Conservation (phyloP, 2,113 vertebrate species). For the Vireo altiloquus region DNA sequence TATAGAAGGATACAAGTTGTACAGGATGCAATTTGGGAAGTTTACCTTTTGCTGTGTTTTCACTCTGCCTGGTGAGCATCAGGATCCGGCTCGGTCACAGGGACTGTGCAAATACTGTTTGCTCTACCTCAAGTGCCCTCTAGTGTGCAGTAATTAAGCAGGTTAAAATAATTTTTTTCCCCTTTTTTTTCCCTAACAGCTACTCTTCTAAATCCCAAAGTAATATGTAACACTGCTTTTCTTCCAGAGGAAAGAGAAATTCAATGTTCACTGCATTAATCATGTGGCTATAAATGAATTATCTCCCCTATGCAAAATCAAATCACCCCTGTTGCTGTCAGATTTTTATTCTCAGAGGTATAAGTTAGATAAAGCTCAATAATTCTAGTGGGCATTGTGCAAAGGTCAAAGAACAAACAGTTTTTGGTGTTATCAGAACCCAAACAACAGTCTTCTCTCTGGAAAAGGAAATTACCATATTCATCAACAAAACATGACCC, state of each 20-base stretch:
- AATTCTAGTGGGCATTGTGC: neutral
- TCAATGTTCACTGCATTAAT: neutral
- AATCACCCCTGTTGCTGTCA: neutral
- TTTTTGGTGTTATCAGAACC: neutral
- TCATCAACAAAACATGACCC: neutral
- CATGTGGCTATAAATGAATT: neutral
- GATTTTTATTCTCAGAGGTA: neutral
- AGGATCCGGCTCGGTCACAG: neutral
- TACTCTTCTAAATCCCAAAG: constrained; percentile 4
- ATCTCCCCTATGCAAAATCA: neutral
- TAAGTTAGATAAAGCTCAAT: neutral
- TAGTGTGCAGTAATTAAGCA: constrained; percentile 81
- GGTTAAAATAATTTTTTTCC: constrained; percentile 29
- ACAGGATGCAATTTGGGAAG: neutral
- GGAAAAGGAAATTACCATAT: constrained; percentile 31
- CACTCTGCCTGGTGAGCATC: neutral
- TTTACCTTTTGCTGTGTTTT: neutral
- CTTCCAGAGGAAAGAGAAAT: constrained; percentile 1
- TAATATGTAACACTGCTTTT: neutral
- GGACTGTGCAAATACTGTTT: constrained; percentile 41
- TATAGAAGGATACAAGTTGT: neutral
- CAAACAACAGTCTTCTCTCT: neutral
- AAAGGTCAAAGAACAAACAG: neutral
- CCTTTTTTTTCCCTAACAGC: neutral
- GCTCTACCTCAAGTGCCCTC: constrained; percentile 87